phyloP scores from a whole-genome alignment of 2,888 invertebrate species.

The Resseliella maxima region DNA sequence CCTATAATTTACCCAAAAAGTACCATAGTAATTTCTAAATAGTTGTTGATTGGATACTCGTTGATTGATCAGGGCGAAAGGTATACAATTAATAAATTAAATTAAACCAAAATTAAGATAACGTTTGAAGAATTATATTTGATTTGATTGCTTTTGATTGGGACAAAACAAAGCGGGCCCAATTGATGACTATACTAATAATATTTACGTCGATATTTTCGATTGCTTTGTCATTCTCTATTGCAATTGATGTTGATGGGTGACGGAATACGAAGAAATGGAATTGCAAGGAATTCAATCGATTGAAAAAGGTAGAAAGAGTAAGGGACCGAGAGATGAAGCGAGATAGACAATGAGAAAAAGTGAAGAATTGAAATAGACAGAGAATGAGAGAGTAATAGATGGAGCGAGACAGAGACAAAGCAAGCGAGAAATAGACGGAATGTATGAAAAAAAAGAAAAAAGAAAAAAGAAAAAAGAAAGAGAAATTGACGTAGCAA shows the following conservation, averaged over 20 bases:
- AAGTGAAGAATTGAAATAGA: too few species aligned
- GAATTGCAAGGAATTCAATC: neutral
- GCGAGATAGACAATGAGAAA: too few species aligned
- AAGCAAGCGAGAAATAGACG: too few species aligned
- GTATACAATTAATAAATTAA: neutral
- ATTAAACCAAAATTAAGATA: neutral
- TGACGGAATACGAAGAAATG: neutral
- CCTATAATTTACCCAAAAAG: neutral
- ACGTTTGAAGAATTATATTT: neutral
- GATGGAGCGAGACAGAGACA: too few species aligned
- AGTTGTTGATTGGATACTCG: neutral
- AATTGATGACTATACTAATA: neutral
- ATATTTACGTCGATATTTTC: neutral
- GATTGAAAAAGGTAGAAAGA: neutral
- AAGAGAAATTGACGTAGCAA: too few species aligned
- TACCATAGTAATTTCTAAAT: neutral
- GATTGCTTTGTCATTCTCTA: constrained; percentile 20
- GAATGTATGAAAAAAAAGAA: too few species aligned
- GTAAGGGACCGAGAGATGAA: too few species aligned
- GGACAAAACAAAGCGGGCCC: too few species aligned
- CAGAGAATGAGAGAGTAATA: neutral
- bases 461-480: too few species aligned
- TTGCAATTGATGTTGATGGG: neutral
- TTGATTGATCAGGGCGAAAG: neutral
- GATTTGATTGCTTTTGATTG: neutral